Evolutionary conservation across 2,113 vertebrate species (phyloP), one percentile per base, ranked within the genome.

Genomic region (Malurus alboscapulatus): DNA sequence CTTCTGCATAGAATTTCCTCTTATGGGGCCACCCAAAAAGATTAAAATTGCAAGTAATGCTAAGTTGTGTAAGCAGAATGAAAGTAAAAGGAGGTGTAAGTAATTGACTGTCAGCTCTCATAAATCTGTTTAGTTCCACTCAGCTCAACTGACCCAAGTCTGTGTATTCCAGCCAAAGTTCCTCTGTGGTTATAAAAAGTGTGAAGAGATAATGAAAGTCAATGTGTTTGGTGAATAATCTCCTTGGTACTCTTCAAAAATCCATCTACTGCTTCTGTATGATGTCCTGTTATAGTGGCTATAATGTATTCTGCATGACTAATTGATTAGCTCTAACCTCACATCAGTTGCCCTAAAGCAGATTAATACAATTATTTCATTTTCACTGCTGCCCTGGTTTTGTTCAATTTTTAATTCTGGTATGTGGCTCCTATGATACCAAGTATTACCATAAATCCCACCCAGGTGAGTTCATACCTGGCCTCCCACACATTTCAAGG

Each of bases 111-210:
- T 66, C 65, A 92, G 69, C 25, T 89, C 69, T 78, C 1, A 0
- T 84, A 92, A 87, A 91, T 90, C 84, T 88, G 2, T 84, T 92
- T 72, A 76, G 87, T 87, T 92, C 58, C 45, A 84, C 45, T 88
- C 53, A 78, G 73, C 57, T 84, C 74, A 75, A 1, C 5, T 42
- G 65, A 68, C 55, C 66, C 45, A 61, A 20, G 13, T 29, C 36
- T 36, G 24, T 47, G 12, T 58, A 29, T 79, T 59, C 50, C 77
- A 94, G 62, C 18, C 78, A 91, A 63, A 75, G 79, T 68, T 55
- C 38, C 40, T 79, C 50, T 47, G 14, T 84, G 57, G 30, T 51
- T 89, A 45, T 50, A 84, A 75, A 77, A 87, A 54, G 57, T 68
- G 32, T 65, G 61, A 87, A 65, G 48, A 71, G 66, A 79, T 75